These are phyloP conservation scores for Cydia amplana DNA, from an alignment of 1,140 invertebrate species.

Conservation along the genomic window DNA sequence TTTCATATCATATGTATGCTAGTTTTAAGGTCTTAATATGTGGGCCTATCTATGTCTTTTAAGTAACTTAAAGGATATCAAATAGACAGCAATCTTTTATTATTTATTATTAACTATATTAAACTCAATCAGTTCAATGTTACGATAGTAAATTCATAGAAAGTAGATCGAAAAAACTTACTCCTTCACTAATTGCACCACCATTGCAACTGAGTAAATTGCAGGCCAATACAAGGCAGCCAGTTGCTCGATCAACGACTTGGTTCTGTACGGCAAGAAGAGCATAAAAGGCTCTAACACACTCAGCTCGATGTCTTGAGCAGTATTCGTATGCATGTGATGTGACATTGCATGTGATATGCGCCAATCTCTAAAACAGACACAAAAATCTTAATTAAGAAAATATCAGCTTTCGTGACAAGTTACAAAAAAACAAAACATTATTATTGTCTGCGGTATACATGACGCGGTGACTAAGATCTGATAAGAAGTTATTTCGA, in stretches of 20 bases:
- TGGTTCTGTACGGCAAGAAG: slow-evolving; percentile 57
- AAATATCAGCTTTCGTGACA: too few species aligned
- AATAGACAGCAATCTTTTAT: too few species aligned
- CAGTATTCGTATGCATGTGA: slow-evolving; percentile 90
- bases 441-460: too few species aligned
- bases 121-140: too few species aligned
- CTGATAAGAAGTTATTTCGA: too few species aligned
- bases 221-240: slow-evolving; percentile 64
- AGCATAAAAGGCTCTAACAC: slow-evolving; percentile 83
- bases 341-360: slow-evolving; percentile 90
- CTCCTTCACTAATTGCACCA: slow-evolving; percentile 53
- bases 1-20: too few species aligned
- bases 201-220: slow-evolving; percentile 47
- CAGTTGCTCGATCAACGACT: slow-evolving; percentile 64
- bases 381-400: slow-evolving; percentile 34
- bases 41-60: too few species aligned
- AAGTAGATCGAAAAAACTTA: slow-evolving; percentile 45
- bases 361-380: slow-evolving; percentile 84
- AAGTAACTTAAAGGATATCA: too few species aligned
- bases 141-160: background rate
- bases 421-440: too few species aligned
- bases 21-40: too few species aligned
- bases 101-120: too few species aligned
- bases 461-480: too few species aligned
- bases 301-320: slow-evolving; percentile 87